Percentiles rank a stretch among this genome's conserved stretches.
phyloP scores from a whole-genome alignment of 2,888 invertebrate species.

The Athalia rosae region DNA sequence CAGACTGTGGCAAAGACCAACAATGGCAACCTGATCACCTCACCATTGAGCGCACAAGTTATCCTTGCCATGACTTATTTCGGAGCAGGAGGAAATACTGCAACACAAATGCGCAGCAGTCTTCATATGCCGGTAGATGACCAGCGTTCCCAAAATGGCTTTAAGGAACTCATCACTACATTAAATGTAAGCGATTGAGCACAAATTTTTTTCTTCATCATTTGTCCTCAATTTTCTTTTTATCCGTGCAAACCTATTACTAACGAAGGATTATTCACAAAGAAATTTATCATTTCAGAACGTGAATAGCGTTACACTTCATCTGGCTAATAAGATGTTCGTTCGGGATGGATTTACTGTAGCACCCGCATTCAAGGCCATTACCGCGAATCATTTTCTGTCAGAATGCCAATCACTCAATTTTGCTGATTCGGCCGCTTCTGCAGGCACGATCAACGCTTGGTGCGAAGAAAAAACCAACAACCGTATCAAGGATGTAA shows the following conservation, averaged over 20 bases:
- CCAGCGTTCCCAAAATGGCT: conserved; percentile 53
- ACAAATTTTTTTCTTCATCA: neutral
- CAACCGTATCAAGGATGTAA: conserved; percentile 86
- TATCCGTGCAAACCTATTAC: too few relatives aligned
- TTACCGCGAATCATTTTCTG: conserved; percentile 79
- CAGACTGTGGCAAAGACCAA: neutral
- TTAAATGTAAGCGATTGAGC: conserved; percentile 57
- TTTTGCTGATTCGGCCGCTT: conserved; percentile 75
- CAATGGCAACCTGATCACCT: conserved; percentile 59
- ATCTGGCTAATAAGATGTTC: conserved; percentile 85
- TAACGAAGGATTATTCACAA: neutral
- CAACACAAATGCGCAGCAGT: conserved; percentile 55
- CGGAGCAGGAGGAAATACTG: conserved; percentile 63
- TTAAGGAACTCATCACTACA: conserved; percentile 57
- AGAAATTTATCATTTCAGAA: conserved; percentile 55
- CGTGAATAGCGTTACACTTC: conserved; percentile 77
- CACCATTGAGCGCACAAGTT: conserved; percentile 68
- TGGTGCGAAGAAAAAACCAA: conserved; percentile 90
- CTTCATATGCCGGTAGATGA: conserved; percentile 60
- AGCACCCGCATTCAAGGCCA: conserved; percentile 75
- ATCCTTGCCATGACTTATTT: conserved; percentile 65
- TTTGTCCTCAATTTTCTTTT: neutral
- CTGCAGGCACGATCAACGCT: conserved; percentile 80
- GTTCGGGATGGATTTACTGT: conserved; percentile 75
- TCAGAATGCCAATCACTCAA: conserved; percentile 80